Conservation (phyloP, 1,140 invertebrate genomes). For the Drosophila neocordata region DNA sequence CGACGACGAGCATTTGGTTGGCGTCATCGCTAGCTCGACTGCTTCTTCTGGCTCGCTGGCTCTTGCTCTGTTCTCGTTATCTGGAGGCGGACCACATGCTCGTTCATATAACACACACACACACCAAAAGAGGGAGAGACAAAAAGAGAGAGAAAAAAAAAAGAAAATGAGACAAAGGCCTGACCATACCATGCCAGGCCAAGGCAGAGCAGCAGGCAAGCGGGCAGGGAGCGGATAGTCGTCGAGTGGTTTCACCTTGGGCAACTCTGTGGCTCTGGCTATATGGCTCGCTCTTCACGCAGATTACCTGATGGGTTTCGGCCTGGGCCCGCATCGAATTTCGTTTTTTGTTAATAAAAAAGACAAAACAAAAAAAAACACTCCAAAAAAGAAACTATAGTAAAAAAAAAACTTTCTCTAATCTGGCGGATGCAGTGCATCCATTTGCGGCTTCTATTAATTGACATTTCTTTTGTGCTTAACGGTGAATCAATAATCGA, state of each 20-base stretch:
- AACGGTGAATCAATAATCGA: constrained; percentile 1
- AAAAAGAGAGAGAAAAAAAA: constrained; percentile 15
- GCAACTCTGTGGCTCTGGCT: constrained; percentile 20
- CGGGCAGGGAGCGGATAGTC: constrained; percentile 31
- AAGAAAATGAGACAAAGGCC: constrained; percentile 40
- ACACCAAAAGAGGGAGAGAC: constrained; percentile 22
- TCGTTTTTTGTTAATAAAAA: constrained; percentile 26
- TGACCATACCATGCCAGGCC: constrained; percentile 9
- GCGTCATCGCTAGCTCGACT: constrained; percentile 71
- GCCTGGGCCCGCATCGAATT: constrained; percentile 57
- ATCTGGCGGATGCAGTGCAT: constrained; percentile 3
- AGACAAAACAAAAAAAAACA: not conserved
- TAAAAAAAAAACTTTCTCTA: not conserved
- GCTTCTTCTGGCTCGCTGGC: constrained; percentile 54
- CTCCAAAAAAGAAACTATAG: not conserved
- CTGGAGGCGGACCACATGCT: constrained; percentile 77
- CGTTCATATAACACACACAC: constrained; percentile 27
- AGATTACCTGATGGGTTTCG: constrained; percentile 27
- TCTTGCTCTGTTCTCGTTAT: constrained; percentile 65
- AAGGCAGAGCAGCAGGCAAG: constrained; percentile 20
- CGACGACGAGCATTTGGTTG: constrained; percentile 60
- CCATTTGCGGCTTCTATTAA: not conserved
- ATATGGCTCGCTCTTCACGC: constrained; percentile 25
- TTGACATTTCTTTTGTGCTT: not conserved
- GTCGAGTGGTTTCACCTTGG: constrained; percentile 63